Percentiles rank a stretch among this genome's conserved stretches.
phyloP scores from a whole-genome alignment of 2,888 invertebrate species.

The Drymonia ruficornis region DNA sequence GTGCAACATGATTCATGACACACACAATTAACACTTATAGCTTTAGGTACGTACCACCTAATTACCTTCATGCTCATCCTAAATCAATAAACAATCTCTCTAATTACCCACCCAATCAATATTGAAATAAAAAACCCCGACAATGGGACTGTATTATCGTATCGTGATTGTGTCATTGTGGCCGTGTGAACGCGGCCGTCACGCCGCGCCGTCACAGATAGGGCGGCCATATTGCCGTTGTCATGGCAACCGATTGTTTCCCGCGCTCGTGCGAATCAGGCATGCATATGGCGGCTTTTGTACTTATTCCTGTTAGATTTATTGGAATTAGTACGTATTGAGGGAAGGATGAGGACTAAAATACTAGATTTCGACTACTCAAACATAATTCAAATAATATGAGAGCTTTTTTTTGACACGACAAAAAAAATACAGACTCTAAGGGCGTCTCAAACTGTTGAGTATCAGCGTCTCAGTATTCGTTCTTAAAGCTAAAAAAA shows the following conservation, averaged over 20 bases:
- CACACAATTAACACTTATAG: too few species aligned
- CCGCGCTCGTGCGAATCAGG: slow-evolving; percentile 29
- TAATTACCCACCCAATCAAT: slow-evolving; percentile 24
- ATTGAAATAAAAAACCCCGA: slow-evolving; percentile 17
- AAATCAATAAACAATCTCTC: background rate
- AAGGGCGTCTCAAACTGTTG: too few species aligned
- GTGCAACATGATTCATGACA: too few species aligned
- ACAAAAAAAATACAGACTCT: too few species aligned
- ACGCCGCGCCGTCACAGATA: slow-evolving; percentile 34
- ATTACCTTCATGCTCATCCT: background rate
- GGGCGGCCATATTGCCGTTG: slow-evolving; percentile 40
- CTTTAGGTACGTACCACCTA: too few species aligned
- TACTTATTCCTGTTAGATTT: background rate
- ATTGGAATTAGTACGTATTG: too few species aligned
- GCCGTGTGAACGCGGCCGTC: slow-evolving; percentile 38
- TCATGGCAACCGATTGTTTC: slow-evolving; percentile 39
- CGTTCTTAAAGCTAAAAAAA: too few species aligned
- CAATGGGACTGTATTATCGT: slow-evolving; percentile 25
- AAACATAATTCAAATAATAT: too few species aligned
- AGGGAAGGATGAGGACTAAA: too few species aligned
- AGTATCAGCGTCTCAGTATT: too few species aligned
- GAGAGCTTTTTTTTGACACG: too few species aligned
- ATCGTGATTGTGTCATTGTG: slow-evolving; percentile 42
- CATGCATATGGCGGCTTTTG: slow-evolving; percentile 18
- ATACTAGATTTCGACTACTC: too few species aligned